Conservation (phyloP, 1,140 invertebrate species). For the Harlomillsia oculata region DNA sequence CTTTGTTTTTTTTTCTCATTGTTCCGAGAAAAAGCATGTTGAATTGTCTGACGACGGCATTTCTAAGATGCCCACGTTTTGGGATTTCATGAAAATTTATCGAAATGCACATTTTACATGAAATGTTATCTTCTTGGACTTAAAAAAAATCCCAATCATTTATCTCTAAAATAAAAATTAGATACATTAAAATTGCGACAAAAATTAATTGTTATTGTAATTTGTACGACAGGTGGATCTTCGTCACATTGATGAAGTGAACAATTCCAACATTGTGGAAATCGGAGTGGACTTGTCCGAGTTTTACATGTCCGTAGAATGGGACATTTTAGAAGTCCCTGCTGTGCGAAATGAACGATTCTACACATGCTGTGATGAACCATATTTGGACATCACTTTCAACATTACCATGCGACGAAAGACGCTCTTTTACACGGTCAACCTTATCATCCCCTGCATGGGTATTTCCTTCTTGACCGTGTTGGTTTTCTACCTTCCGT, state of each 20-base stretch:
- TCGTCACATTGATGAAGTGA: constrained; percentile 73
- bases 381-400: constrained; percentile 95
- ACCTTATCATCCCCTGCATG: constrained; percentile 94
- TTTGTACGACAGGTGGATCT: constrained; percentile 62
- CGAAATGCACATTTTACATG: no score
- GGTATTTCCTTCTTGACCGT: constrained; percentile 97
- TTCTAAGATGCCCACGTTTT: no score
- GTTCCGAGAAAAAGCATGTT: no score
- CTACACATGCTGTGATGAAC: constrained; percentile 87
- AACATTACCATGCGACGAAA: constrained; percentile 96
- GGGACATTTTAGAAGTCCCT: constrained; percentile 93
- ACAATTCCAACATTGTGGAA: constrained; percentile 69
- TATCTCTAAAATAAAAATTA: no score
- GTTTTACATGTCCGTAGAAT: constrained; percentile 92
- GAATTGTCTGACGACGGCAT: no score
- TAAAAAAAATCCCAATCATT: no score
- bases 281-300: constrained; percentile 86
- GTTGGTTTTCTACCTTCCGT: constrained; percentile 96
- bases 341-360: constrained; percentile 84
- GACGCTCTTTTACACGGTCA: constrained; percentile 95
- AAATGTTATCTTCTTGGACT: not conserved
- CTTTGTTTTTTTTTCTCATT: no score
- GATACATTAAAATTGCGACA: no score
- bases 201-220: no score
- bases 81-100: no score